These are phyloP conservation scores for Hybognathus amarus DNA, from an alignment of 2,797 vertebrate species.

Conservation along the genomic window DNA sequence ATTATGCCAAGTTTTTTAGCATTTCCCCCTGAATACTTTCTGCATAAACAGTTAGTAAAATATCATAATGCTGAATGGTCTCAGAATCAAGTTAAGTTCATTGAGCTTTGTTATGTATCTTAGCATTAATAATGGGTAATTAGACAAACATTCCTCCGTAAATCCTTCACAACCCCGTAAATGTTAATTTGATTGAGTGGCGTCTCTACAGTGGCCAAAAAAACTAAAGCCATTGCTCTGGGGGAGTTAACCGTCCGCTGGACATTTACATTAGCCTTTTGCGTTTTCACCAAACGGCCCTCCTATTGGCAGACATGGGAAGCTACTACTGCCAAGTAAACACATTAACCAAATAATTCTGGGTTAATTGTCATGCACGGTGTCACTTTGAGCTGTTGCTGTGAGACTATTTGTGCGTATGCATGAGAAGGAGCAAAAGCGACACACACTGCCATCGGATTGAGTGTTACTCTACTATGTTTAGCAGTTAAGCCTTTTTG, in stretches of 20 bases:
- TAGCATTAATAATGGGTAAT: constrained; percentile 61
- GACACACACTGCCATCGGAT: constrained; percentile 37
- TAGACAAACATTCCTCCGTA: constrained; percentile 61
- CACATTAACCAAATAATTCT: constrained; percentile 63
- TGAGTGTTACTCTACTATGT: constrained; percentile 11
- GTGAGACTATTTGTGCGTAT: constrained; percentile 15
- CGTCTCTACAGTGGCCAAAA: constrained; percentile 49
- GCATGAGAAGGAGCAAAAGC: neutral
- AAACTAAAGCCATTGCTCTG: constrained; percentile 48
- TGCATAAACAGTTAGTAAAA: neutral
- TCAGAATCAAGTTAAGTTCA: constrained; percentile 23
- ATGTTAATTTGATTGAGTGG: constrained; percentile 46
- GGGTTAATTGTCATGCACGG: constrained; percentile 55
- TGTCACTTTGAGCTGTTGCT: constrained; percentile 47
- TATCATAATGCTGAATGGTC: constrained; percentile 9
- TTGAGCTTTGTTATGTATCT: constrained; percentile 62
- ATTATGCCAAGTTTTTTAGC: neutral
- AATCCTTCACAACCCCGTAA: constrained; percentile 60
- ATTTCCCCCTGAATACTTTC: neutral
- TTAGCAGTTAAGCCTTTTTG: constrained; percentile 7
- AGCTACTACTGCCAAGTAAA: constrained; percentile 63
- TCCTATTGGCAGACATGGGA: constrained; percentile 57
- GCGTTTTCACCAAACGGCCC: constrained; percentile 59
- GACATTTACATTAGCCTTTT: constrained; percentile 60
- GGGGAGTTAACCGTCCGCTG: constrained; percentile 52